Conservation (phyloP, 1,140 invertebrate species). For the Saccostrea glomerata region DNA sequence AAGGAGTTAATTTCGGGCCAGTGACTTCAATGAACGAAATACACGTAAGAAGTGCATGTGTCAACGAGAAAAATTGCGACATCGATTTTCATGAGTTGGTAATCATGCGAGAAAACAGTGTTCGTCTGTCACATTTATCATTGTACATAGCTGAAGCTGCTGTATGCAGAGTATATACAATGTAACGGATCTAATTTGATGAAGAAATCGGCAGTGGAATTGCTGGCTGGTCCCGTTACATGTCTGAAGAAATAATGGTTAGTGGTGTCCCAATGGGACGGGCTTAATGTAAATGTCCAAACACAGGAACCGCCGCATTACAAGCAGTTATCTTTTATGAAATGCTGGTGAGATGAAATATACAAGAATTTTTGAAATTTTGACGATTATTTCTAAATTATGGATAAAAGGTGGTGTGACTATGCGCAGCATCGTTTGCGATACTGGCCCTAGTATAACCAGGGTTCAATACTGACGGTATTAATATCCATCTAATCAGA, state of each 20-base stretch:
- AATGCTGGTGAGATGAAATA: slow-evolving; percentile 2
- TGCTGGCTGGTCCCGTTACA: not conserved
- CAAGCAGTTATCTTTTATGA: not conserved
- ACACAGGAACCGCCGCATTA: not conserved
- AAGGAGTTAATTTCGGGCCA: slow-evolving; percentile 14
- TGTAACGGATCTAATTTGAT: slow-evolving; percentile 21
- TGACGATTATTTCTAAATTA: slow-evolving; percentile 21
- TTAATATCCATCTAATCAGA: not conserved
- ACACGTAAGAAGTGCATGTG: not conserved
- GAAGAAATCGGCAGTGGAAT: not conserved
- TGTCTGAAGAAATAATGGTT: not conserved
- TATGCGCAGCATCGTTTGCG: not conserved
- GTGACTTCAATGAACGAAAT: slow-evolving; percentile 20
- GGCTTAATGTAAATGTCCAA: not conserved
- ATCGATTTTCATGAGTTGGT: slow-evolving; percentile 32
- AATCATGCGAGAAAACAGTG: slow-evolving; percentile 35
- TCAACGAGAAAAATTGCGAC: slow-evolving; percentile 24
- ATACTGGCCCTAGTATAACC: not conserved
- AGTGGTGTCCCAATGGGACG: not conserved
- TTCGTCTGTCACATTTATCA: slow-evolving; percentile 16
- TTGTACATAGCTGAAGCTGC: slow-evolving; percentile 1
- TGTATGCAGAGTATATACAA: slow-evolving; percentile 3
- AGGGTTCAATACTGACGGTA: not conserved
- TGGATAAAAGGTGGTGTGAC: not conserved
- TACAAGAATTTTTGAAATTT: not conserved